Evolutionary conservation across 2,113 vertebrate genomes (phyloP).

Genomic region (Vireo altiloquus): DNA sequence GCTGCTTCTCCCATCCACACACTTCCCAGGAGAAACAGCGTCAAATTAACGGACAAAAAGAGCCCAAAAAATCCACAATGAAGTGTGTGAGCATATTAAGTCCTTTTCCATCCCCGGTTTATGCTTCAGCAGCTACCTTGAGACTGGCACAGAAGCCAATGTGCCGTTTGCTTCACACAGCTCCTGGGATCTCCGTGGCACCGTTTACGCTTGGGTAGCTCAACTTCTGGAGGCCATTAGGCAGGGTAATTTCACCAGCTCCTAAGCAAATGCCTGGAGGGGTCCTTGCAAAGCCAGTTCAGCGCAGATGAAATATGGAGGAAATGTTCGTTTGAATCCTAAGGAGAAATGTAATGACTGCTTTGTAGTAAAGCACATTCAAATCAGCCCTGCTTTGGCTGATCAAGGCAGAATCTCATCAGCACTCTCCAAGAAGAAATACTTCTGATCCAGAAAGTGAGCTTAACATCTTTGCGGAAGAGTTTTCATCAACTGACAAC

Average conservation of each 20-base stretch:
- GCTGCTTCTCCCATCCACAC: not conserved
- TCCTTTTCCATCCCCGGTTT: not conserved
- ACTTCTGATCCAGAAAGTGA: conserved; percentile 3
- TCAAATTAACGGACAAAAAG: not conserved
- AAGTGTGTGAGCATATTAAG: not conserved
- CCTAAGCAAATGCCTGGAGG: conserved; percentile 50
- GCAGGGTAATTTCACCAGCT: conserved; percentile 59
- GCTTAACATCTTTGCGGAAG: conserved; percentile 11
- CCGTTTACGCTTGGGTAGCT: conserved; percentile 12
- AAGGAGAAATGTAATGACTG: conserved; percentile 33
- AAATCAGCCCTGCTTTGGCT: conserved; percentile 16
- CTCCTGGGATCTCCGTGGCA: conserved; percentile 28
- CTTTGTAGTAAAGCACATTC: conserved; percentile 29
- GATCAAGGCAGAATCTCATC: conserved; percentile 3
- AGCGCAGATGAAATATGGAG: conserved; percentile 28
- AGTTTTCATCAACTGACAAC: conserved; percentile 40
- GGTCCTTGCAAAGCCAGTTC: conserved; percentile 42
- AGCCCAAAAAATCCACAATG: not conserved
- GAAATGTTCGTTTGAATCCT: not conserved
- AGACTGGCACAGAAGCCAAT: conserved; percentile 4
- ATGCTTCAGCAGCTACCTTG: conserved; percentile 39
- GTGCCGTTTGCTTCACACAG: not conserved
- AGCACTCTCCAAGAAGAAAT: not conserved
- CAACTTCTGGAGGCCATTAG: conserved; percentile 54
- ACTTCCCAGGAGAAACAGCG: not conserved